Conservation (phyloP, 2,797 vertebrate genomes). For the Halcyon chelicuti region DNA sequence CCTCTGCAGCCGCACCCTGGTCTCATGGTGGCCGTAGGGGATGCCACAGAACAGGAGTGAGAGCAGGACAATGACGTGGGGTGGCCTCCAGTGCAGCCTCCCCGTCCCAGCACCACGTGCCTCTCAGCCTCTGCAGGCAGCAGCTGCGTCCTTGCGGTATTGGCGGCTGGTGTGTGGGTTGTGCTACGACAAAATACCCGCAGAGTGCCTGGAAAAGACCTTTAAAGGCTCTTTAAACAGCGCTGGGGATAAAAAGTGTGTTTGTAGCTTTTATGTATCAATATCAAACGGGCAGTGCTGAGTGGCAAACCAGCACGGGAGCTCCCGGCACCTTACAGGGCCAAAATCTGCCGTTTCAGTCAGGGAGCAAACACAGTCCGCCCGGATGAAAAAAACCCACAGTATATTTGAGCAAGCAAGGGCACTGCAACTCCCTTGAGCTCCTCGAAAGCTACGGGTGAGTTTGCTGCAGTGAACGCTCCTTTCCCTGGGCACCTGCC, state of each 20-base stretch:
- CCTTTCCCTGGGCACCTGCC: background rate
- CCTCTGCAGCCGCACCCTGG: background rate
- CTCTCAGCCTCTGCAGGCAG: background rate
- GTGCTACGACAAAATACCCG: background rate
- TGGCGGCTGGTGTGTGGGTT: background rate
- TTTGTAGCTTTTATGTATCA: background rate
- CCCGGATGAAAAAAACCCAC: background rate
- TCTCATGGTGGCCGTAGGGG: accelerated
- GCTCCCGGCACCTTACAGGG: background rate
- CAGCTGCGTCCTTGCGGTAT: background rate
- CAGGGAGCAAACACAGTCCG: background rate
- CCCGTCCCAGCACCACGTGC: accelerated
- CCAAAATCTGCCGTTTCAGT: background rate
- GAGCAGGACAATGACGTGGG: accelerated
- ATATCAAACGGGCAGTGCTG: background rate
- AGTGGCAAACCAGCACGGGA: background rate
- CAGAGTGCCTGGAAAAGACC: background rate
- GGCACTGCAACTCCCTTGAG: background rate
- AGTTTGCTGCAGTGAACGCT: background rate
- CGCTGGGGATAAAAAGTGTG: background rate
- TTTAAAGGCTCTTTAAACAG: background rate
- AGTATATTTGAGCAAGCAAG: too few relatives aligned
- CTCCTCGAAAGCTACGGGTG: accelerated
- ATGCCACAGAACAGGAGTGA: accelerated
- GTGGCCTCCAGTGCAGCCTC: background rate